Evolutionary conservation across 2,888 invertebrate species (phyloP).

Genomic region (Reticulitermes lucifugus): DNA sequence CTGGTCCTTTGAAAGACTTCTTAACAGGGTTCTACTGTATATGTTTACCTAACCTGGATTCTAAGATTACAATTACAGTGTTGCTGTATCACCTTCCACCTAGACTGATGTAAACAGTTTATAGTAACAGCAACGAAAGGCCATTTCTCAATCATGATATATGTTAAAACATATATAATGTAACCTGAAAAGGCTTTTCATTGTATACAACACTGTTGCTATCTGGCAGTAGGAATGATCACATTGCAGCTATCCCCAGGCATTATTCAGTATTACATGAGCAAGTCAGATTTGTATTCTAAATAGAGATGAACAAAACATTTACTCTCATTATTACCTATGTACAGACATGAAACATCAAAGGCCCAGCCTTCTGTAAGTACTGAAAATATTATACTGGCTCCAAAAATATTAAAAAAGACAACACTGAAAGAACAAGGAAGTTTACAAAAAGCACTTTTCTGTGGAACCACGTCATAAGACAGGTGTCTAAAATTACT

Average conservation of each 20-base stretch:
- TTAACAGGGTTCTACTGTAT: no score
- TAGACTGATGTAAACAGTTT: neutral
- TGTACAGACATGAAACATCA: neutral
- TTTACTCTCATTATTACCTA: neutral
- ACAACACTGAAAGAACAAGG: neutral
- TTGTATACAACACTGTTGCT: no score
- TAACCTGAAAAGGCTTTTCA: no score
- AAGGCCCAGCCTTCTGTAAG: neutral
- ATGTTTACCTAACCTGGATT: no score
- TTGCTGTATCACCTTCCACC: neutral
- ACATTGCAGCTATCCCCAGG: no score
- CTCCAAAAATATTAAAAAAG: neutral
- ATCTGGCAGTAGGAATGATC: no score
- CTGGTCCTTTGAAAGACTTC: no score
- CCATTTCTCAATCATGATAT: no score
- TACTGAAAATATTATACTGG: neutral
- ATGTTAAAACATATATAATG: no score
- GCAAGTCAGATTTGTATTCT: neutral
- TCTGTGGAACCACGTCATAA: neutral
- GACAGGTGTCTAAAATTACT: neutral
- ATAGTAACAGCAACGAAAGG: no score
- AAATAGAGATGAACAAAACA: neutral
- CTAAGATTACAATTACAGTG: no score
- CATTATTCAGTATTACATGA: neutral
- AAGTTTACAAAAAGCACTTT: slow-evolving; percentile 9